phyloP scores from a whole-genome alignment of 1,140 invertebrate genomes.

The Periplaneta americana region DNA sequence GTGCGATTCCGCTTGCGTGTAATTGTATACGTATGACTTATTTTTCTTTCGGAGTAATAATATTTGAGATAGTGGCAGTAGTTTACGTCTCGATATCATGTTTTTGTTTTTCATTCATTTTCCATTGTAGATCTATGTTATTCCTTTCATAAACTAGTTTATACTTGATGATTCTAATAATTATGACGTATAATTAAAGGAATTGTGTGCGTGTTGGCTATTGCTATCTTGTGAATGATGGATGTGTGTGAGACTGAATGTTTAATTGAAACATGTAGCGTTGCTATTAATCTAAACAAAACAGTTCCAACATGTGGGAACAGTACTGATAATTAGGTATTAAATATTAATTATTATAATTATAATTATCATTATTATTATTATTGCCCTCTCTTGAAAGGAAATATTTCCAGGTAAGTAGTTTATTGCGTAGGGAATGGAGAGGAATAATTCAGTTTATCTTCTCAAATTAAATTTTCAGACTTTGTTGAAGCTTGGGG shows the following conservation, averaged over 20 bases:
- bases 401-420: not conserved
- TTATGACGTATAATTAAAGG: not conserved
- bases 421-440: not conserved
- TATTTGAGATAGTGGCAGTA: not conserved
- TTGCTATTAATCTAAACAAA: not conserved
- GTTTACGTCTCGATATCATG: not conserved
- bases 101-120: not conserved
- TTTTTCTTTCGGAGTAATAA: not conserved
- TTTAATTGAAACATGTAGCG: not conserved
- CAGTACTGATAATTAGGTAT: not conserved
- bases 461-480: not conserved
- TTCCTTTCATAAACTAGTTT: not conserved
- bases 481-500: not conserved
- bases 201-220: not conserved
- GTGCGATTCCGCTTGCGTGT: conserved; percentile 1
- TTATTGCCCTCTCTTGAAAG: not conserved
- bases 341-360: not conserved
- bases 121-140: conserved; percentile 3
- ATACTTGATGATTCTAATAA: not conserved
- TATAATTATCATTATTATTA: not conserved
- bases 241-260: not conserved
- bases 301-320: not conserved
- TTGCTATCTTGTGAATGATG: not conserved
- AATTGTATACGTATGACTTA: conserved; percentile 5
- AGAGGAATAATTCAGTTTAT: not conserved